These are phyloP conservation scores for Saguinus midas DNA, from an alignment of 2,113 vertebrate species.

Conservation along the genomic window DNA sequence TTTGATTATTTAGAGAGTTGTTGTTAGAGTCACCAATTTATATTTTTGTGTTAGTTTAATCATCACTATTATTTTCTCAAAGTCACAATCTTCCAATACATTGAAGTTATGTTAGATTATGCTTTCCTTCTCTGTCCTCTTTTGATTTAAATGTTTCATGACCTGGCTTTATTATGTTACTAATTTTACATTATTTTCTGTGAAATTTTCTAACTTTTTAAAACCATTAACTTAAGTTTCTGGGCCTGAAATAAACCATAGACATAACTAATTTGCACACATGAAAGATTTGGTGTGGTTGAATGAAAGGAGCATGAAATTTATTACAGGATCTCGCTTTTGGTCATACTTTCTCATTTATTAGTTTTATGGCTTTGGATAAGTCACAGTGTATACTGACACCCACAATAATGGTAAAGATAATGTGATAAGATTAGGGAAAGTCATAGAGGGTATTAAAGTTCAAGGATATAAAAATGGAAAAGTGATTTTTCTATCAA, in stretches of 20 bases:
- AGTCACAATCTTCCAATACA: background rate
- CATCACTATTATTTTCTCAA: background rate
- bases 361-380: background rate
- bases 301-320: background rate
- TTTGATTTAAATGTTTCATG: background rate
- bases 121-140: background rate
- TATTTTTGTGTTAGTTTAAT: background rate
- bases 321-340: background rate
- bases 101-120: background rate
- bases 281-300: background rate
- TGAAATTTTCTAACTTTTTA: background rate
- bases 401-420: background rate
- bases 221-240: background rate
- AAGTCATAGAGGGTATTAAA: background rate
- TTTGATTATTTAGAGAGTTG: background rate
- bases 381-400: background rate
- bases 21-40: background rate
- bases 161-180: background rate
- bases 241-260: background rate
- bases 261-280: background rate
- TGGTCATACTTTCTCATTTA: background rate
- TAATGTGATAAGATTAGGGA: background rate
- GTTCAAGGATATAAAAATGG: background rate
- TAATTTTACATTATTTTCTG: background rate
- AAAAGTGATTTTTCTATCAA: conserved; percentile 12